These are phyloP conservation scores for Setipinna tenuifilis DNA, from an alignment of 2,797 vertebrate genomes.

Conservation along the genomic window DNA sequence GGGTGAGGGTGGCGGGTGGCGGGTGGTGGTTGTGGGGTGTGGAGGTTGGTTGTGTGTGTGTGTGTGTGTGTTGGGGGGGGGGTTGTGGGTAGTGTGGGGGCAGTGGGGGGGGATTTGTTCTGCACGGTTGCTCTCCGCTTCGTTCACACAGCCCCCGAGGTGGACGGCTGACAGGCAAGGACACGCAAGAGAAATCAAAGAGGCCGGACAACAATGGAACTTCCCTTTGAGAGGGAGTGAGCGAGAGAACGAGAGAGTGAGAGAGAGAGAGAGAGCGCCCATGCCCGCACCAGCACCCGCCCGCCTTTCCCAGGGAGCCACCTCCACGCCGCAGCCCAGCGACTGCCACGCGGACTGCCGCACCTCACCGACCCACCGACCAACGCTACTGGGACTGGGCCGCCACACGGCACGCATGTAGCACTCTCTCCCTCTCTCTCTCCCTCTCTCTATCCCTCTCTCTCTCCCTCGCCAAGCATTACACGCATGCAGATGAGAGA, in stretches of 20 bases:
- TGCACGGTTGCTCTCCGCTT: constrained; percentile 62
- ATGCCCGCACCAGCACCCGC: too few relatives aligned
- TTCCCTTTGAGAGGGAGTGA: constrained; percentile 65
- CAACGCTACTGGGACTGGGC: neutral
- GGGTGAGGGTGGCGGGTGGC: too few relatives aligned
- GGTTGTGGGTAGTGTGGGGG: constrained; percentile 34
- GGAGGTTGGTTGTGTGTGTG: too few relatives aligned
- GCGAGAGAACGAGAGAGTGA: too few relatives aligned
- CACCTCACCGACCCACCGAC: too few relatives aligned
- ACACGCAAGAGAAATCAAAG: constrained; percentile 78
- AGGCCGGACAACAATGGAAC: constrained; percentile 68
- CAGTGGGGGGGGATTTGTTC: constrained; percentile 69
- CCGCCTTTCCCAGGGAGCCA: neutral
- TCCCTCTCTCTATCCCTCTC: too few relatives aligned
- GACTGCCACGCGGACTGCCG: too few relatives aligned
- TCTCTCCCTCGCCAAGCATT: neutral
- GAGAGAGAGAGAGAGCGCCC: constrained; percentile 31
- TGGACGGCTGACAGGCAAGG: constrained; percentile 68
- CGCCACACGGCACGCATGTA: neutral
- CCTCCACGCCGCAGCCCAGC: neutral
- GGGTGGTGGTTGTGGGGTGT: too few relatives aligned
- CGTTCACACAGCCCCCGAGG: constrained; percentile 63
- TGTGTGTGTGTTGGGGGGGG: too few relatives aligned
- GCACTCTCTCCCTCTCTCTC: neutral
- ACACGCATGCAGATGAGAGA: constrained; percentile 2